Conservation (phyloP, 2,888 invertebrate species). For the Melanostoma scalare region DNA sequence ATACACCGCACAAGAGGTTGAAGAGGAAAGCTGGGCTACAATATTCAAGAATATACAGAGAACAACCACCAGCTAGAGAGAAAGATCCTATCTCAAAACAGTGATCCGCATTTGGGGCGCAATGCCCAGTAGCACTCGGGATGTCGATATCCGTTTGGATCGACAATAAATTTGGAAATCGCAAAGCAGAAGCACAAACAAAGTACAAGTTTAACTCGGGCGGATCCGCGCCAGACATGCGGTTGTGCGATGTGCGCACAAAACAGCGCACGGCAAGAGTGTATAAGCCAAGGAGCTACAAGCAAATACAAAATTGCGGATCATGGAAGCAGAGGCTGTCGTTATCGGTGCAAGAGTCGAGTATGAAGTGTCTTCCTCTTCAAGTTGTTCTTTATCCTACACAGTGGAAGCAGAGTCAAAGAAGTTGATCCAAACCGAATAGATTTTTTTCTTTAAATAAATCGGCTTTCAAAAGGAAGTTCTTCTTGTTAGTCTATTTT, state of each 20-base stretch:
- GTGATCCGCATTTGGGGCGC: constrained; percentile 70
- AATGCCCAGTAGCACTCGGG: constrained; percentile 77
- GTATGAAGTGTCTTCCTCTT: constrained; percentile 22
- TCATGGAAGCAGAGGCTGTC: constrained; percentile 56
- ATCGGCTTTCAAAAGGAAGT: too few relatives aligned
- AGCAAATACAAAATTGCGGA: constrained; percentile 66
- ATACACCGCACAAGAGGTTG: constrained; percentile 56
- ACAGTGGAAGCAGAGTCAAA: neutral
- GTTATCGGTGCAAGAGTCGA: constrained; percentile 60
- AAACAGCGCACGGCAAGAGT: constrained; percentile 8
- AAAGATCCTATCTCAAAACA: constrained; percentile 59
- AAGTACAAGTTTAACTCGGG: constrained; percentile 58
- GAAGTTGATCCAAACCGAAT: too few relatives aligned
- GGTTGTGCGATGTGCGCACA: constrained; percentile 14
- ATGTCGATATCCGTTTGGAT: constrained; percentile 77
- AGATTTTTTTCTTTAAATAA: too few relatives aligned
- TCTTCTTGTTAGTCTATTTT: too few relatives aligned
- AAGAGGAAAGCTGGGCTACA: constrained; percentile 17
- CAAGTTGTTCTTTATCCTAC: constrained; percentile 1
- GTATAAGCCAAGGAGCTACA: constrained; percentile 65
- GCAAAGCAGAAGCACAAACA: constrained; percentile 73
- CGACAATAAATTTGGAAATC: constrained; percentile 76
- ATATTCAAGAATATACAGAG: neutral
- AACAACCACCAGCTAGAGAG: neutral
- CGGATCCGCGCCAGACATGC: constrained; percentile 35